Evolutionary conservation across 2,113 vertebrate genomes (phyloP).

Genomic region (Tauraco erythrolophus): DNA sequence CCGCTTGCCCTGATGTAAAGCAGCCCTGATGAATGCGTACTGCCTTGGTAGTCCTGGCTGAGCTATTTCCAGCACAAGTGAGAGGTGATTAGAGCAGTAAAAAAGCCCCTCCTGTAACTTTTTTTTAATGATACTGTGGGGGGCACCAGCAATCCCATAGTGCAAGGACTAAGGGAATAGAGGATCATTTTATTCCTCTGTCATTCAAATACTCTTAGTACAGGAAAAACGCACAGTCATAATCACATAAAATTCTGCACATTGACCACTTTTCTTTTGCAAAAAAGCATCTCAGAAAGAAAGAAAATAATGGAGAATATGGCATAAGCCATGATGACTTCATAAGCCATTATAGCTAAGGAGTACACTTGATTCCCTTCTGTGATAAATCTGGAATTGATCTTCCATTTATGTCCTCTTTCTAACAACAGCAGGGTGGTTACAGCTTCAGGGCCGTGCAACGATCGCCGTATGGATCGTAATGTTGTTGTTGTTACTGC

Average conservation of each 20-base stretch:
- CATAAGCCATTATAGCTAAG: conserved; percentile 47
- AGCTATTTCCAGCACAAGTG: background rate
- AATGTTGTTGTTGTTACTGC: background rate
- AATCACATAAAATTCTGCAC: conserved; percentile 36
- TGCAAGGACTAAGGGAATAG: background rate
- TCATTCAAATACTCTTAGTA: conserved; percentile 30
- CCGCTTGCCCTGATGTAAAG: background rate
- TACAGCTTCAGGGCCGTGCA: background rate
- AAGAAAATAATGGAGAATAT: conserved; percentile 25
- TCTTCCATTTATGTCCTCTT: conserved; percentile 32
- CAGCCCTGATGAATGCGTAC: background rate
- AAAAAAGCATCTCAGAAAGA: conserved; percentile 39
- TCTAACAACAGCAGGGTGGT: background rate
- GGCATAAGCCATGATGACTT: conserved; percentile 26
- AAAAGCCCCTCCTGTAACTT: background rate
- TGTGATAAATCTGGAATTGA: conserved; percentile 46
- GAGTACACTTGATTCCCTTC: conserved; percentile 20
- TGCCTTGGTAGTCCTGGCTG: background rate
- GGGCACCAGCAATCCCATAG: background rate
- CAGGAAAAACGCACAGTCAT: conserved; percentile 18
- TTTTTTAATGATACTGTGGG: background rate
- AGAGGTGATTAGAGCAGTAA: background rate
- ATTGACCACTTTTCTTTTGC: conserved; percentile 41
- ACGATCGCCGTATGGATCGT: background rate
- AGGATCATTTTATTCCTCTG: background rate